Evolutionary conservation across 2,888 invertebrate species (phyloP), one percentile per base, ranked within the genome.

Genomic region (Lithophane socia): DNA sequence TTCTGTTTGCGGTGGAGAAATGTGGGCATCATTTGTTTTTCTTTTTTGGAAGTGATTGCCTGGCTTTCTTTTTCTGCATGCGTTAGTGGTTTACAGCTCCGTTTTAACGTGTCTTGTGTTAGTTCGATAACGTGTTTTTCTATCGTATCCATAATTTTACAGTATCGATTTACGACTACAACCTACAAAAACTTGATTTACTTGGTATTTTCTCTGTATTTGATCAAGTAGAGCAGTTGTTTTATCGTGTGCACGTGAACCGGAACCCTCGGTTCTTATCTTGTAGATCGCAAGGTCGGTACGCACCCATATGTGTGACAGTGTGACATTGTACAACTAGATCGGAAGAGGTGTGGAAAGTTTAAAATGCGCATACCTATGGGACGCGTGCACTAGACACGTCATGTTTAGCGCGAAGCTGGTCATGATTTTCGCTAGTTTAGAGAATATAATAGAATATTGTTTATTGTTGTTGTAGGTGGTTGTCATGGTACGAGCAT

Each of bases 281-380:
- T 79, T 52, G 68, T 83, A 75, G 77, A 80, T 80, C 77, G 66
- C 78, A 88, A 86, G 88, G 84, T 73, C 76, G 69, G 75, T 74
- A 61, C 86, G 63, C 86, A 61, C 87, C 84, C 65, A 80, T 73
- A 70, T 49, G 74, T 80, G 61, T 80, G 70, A 74, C 77, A 21
- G 73, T n/a, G 73, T 66, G 85, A 82, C 85, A 86, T 83, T 82
- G 75, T 84, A 79, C 54, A 74, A 80, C 44, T 86, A 73, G 84
- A 82, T 77, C 82, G 87, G 87, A 88, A 88, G 80, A 84, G 87
- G 87, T 54, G 88, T 82, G 88, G 80, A 86, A 80, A 80, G 76
- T 82, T 75, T 81, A 78, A 78, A 86, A 80, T 78, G 70, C 66
- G 63, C 66, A 77, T 73, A 67, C 68, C 63, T 73, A 60, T 44